These are phyloP conservation scores for Drosophila buzzatii DNA, from an alignment of 2,888 invertebrate species.

Conservation along the genomic window DNA sequence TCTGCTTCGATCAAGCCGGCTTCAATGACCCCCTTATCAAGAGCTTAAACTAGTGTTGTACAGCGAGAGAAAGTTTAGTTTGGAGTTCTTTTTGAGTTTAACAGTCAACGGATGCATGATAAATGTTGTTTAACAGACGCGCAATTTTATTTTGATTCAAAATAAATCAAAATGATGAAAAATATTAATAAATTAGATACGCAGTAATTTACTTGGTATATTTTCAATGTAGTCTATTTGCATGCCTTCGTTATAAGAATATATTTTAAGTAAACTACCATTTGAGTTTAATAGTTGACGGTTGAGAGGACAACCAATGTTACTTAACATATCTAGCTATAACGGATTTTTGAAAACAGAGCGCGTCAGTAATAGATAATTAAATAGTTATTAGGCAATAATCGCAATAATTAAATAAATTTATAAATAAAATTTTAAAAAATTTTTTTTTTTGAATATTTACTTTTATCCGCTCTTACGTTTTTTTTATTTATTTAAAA, in stretches of 20 bases:
- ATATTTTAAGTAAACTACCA: neutral
- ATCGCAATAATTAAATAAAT: neutral
- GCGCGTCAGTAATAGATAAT: neutral
- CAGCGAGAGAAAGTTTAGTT: neutral
- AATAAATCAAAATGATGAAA: neutral
- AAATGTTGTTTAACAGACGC: neutral
- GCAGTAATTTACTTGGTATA: neutral
- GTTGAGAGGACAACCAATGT: neutral
- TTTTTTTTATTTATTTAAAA: too few species aligned
- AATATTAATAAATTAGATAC: neutral
- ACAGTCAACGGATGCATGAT: conserved; percentile 1
- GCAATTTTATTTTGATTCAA: too few species aligned
- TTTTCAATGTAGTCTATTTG: too few species aligned
- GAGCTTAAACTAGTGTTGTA: conserved; percentile 23
- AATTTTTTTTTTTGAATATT: too few species aligned
- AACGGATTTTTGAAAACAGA: neutral
- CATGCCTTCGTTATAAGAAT: neutral
- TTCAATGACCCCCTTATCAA: conserved; percentile 34
- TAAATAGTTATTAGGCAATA: neutral
- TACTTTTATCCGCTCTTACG: too few species aligned
- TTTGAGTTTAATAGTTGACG: conserved; percentile 1
- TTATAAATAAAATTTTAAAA: too few species aligned
- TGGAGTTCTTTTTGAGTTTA: conserved; percentile 34
- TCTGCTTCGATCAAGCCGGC: conserved; percentile 47
- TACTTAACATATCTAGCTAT: neutral